A percentile compares a stretch with the other conserved stretches of the same genome.
phyloP scores from a whole-genome alignment of 2,888 invertebrate species.

The Epicampocera succincta region DNA sequence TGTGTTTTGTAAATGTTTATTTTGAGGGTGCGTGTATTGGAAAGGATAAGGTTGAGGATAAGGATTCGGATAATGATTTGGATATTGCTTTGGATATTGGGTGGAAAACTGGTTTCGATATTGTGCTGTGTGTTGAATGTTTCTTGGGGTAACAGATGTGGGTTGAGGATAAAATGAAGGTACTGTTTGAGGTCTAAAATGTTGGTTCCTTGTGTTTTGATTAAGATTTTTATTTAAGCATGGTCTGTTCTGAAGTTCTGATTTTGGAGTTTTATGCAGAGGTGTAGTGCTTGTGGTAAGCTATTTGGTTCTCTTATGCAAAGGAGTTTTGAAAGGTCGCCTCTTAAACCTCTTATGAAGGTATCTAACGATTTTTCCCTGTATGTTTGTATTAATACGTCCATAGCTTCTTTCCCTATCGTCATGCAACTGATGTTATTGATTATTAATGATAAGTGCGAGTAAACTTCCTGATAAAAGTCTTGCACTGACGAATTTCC shows the following conservation, averaged over 20 bases:
- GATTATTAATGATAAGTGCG: constrained; percentile 39
- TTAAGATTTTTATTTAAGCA: neutral
- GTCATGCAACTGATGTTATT: constrained; percentile 63
- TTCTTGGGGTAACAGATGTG: neutral
- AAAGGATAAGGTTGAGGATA: neutral
- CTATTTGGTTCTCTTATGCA: too few relatives aligned
- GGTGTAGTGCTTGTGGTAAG: neutral
- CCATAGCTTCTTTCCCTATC: constrained; percentile 15
- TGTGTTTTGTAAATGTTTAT: neutral
- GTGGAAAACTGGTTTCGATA: neutral
- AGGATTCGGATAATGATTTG: too few relatives aligned
- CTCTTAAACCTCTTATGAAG: constrained; percentile 48
- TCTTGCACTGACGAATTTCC: constrained; percentile 12
- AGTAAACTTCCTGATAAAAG: constrained; percentile 26
- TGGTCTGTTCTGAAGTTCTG: neutral
- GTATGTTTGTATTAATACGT: constrained; percentile 46
- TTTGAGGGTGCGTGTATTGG: neutral
- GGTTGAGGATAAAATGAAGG: neutral
- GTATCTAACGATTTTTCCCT: constrained; percentile 52
- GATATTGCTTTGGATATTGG: too few relatives aligned
- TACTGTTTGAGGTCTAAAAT: neutral
- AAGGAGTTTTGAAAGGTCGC: neutral
- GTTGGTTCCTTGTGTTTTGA: neutral
- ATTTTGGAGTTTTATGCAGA: neutral
- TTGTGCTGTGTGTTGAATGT: neutral